Evolutionary conservation across 1,140 invertebrate species (phyloP).

Genomic region (Hetaerina americana): DNA sequence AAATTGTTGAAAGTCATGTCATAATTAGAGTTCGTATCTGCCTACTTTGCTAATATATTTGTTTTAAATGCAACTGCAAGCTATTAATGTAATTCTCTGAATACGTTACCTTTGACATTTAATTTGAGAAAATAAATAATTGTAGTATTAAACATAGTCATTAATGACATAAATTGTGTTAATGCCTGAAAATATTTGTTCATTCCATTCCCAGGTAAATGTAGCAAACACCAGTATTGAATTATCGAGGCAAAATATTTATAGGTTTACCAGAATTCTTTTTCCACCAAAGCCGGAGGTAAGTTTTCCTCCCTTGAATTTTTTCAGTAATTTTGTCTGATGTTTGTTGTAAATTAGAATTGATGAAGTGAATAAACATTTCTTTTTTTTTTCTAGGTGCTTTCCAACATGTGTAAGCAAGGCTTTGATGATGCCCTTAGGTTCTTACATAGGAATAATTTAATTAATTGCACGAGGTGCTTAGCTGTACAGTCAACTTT

Average conservation of each 20-base stretch:
- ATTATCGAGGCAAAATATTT: conserved; percentile 81
- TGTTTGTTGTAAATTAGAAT: conserved; percentile 4
- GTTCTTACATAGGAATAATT: conserved; percentile 83
- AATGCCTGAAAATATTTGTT: too few relatives aligned
- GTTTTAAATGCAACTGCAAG: too few relatives aligned
- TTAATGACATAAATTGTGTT: too few relatives aligned
- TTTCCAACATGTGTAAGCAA: conserved; percentile 93
- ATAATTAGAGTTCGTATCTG: too few relatives aligned
- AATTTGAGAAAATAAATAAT: too few relatives aligned
- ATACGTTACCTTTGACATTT: too few relatives aligned
- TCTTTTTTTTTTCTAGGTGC: conserved; percentile 28
- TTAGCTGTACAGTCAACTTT: conserved; percentile 70
- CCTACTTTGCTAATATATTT: too few relatives aligned
- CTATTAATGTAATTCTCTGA: too few relatives aligned
- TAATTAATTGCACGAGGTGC: conserved; percentile 74
- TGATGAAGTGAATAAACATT: background rate
- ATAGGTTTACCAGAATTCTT: conserved; percentile 77
- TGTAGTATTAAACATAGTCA: too few relatives aligned
- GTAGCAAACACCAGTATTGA: conserved; percentile 92
- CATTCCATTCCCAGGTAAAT: conserved; percentile 68
- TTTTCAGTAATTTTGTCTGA: conserved; percentile 5
- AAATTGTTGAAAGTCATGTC: too few relatives aligned
- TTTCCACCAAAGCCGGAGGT: conserved; percentile 91
- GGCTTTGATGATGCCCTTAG: conserved; percentile 92
- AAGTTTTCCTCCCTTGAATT: conserved; percentile 15